Base-by-base conservation (phyloP, 2,888 invertebrate genomes). In the Trichogramma dendrolimi region DNA sequence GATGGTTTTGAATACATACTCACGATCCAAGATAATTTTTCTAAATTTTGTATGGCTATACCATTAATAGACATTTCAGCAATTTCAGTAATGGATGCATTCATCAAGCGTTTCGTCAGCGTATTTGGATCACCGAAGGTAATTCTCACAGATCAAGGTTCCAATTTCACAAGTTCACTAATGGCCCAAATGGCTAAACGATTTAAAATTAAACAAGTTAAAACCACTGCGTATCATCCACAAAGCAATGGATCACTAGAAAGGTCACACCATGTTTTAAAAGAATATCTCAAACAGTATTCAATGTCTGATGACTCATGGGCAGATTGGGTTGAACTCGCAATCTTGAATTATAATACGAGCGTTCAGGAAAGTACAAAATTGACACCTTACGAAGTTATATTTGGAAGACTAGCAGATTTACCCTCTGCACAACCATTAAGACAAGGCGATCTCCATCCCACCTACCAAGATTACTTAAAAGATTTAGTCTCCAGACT, bases 141-240 rank as follows among this genome's bases (percentile, higher is more conserved):
- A 4, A 14, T 67, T 1, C 38, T 71, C 10, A 69, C 69, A 0
- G 70, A 72, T 43, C 67, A 67, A 56, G 69, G 71, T 1, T 57
- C 62, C 5, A 67, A 68, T 41, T 69, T 71, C 43, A 11, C 63
- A 4, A 67, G 67, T n/a, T 39, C 54, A 2, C 10, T 70, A 4
- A 62, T 70, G 50, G 41, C 56, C 52, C 11, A 52, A 46, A 41
- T 70, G 1, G 58, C 63, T 1, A 65, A 64, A 59, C 27, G 59
- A 1, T 70, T 67, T 7, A 59, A 55, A 49, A 67, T 69, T 39
- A 62, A 60, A 14, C 58, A 66, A 60, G 11, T 63, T 1, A 51
- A 58, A 48, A 68, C 64, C 1, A 68, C 66, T 4, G 66, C 67
- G 1, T 68, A 66, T 49, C 63, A 61, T 7, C 66, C 68, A 0